Evolutionary conservation across 2,113 vertebrate genomes (phyloP).

Genomic region (Ageneiosus marmoratus): DNA sequence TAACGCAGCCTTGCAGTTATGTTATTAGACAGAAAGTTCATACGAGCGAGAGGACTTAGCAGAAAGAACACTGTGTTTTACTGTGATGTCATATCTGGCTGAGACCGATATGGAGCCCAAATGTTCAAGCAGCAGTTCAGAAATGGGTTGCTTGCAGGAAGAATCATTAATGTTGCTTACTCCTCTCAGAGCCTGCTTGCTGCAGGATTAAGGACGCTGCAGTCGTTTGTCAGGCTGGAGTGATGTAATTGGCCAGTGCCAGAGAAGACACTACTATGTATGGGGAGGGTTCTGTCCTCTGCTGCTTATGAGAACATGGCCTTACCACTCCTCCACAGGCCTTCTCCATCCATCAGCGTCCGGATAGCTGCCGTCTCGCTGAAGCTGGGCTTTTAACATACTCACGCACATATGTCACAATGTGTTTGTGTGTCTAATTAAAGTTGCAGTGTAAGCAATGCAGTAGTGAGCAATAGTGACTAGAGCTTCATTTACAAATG

Average conservation of each 20-base stretch:
- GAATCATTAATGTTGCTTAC: conserved; percentile 11
- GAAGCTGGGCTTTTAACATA: conserved; percentile 34
- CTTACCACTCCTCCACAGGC: conserved; percentile 2
- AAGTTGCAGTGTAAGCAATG: conserved; percentile 15
- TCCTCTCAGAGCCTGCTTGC: neutral
- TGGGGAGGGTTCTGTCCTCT: neutral
- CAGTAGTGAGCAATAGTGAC: neutral
- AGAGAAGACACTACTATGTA: conserved; percentile 6
- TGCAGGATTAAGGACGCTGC: conserved; percentile 14
- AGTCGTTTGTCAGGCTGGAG: conserved; percentile 33
- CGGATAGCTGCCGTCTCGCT: conserved; percentile 1
- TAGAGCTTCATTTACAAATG: neutral
- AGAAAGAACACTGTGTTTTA: conserved; percentile 23
- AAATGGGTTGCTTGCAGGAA: neutral
- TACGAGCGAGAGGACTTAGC: conserved; percentile 35
- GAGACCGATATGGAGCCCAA: neutral
- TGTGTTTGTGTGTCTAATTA: conserved; percentile 17
- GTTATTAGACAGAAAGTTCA: conserved; percentile 41
- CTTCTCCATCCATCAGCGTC: conserved; percentile 36
- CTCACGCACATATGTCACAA: conserved; percentile 4
- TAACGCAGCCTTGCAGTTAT: conserved; percentile 36
- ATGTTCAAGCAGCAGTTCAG: neutral
- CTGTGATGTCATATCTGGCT: neutral
- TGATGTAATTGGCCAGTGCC: conserved; percentile 36
- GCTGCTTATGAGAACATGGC: neutral